Percentiles rank a stretch among this genome's conserved stretches.
phyloP scores from a whole-genome alignment of 2,113 vertebrate species.

The Anseranas semipalmata region DNA sequence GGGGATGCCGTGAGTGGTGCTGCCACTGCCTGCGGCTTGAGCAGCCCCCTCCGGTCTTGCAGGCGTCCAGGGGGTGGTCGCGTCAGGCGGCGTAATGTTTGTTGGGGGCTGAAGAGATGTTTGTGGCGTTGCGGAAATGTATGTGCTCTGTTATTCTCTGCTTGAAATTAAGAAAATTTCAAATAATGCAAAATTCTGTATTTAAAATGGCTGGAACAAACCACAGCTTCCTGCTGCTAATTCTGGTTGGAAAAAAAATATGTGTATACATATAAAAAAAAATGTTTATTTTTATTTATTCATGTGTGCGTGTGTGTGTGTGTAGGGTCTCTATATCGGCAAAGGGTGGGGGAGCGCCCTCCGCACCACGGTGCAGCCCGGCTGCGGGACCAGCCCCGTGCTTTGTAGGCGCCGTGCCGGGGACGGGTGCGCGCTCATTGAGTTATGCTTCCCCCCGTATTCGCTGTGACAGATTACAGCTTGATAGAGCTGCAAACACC shows the following conservation, averaged over 20 bases:
- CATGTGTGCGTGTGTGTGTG: rapidly evolving
- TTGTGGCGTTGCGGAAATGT: background rate
- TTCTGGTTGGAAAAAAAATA: background rate
- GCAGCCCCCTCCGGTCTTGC: rapidly evolving
- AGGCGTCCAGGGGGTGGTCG: rapidly evolving
- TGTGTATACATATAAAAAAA: rapidly evolving
- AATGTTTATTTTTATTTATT: background rate
- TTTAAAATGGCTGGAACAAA: rapidly evolving
- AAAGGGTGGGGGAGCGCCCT: background rate
- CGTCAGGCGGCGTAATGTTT: background rate
- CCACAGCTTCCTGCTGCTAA: background rate
- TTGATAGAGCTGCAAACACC: background rate
- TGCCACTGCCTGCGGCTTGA: background rate
- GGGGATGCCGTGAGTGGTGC: rapidly evolving
- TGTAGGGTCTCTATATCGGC: rapidly evolving
- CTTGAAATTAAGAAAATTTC: background rate
- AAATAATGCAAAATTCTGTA: background rate
- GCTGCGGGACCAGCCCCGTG: background rate
- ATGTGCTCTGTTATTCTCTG: rapidly evolving
- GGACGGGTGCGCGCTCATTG: rapidly evolving
- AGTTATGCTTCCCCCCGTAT: background rate
- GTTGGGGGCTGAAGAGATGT: background rate
- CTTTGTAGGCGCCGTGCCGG: background rate
- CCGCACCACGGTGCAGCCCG: rapidly evolving
- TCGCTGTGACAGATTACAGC: conserved; percentile 30